Evolutionary conservation across 1,140 invertebrate species (phyloP), one percentile per base, ranked within the genome.

Genomic region (Drosophila elegans): DNA sequence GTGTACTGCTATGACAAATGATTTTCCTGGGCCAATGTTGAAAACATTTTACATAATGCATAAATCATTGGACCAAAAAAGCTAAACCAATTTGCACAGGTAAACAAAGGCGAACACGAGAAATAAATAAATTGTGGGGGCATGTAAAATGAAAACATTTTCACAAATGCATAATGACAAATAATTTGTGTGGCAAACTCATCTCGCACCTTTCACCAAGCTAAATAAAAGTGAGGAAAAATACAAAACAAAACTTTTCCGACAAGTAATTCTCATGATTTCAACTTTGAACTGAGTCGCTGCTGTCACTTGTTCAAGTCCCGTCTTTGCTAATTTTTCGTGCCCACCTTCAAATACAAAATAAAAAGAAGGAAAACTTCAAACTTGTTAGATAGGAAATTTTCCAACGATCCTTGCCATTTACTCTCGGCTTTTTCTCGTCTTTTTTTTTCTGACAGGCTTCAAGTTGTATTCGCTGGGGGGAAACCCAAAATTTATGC

Each of bases 201-300:
- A 45, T 49, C 63, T 69, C 54, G 53, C 76, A 71, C 63, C 54
- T 79, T 75, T 79, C 45, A 49, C 45, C 42, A 39, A 29, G 41
- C 10, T 2, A 41, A 45, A 32, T 21, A 57, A 64, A 78, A 59
- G 21, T 62, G 27, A 21, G 3, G 16, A 53, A 49, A 48, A 55
- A 74, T 29, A 69, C 12, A 41, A 55, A 74, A 54, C 16, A 42
- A 75, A 75, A 54, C 72, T 76, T 76, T 54, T 72, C 55, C 52
- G 42, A 59, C 55, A 80, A 80, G 78, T 80, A 80, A 80, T 80
- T 80, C 72, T 80, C 77, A 80, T 80, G 78, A 80, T 80, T 80
- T 80, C 78, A 64, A 76, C 60, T 80, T 76, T 78, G 66, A 72
- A 77, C 55, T 62, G 51, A 63, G 72, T 49, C 44, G 32, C 48